Percentiles rank a stretch among this genome's conserved stretches.
Evolutionary conservation across 2,113 vertebrate species (phyloP).

Genomic region (Okapia johnstoni): DNA sequence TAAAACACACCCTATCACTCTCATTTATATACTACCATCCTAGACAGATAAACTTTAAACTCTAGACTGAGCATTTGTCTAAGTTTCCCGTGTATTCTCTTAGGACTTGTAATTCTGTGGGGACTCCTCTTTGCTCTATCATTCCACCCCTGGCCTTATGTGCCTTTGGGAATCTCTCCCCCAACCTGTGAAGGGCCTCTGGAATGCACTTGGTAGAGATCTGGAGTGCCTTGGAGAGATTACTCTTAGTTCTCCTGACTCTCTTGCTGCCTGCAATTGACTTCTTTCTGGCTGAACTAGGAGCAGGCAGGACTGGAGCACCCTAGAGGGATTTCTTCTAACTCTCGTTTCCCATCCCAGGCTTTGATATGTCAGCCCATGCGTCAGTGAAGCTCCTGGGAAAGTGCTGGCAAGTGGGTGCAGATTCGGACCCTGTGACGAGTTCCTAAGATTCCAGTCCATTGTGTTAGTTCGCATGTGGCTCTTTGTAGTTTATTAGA

Average conservation of each 20-base stretch:
- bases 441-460: neutral
- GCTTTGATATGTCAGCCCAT: neutral
- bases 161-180: neutral
- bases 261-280: neutral
- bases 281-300: neutral
- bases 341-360: too few species aligned
- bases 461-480: neutral
- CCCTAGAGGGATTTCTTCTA: neutral
- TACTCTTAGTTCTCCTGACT: neutral
- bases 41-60: neutral
- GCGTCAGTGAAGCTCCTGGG: neutral
- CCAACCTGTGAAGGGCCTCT: neutral
- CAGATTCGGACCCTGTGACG: neutral
- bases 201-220: neutral
- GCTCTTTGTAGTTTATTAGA: neutral
- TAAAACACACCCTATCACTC: neutral
- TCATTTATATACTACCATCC: neutral
- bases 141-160: neutral
- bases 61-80: neutral
- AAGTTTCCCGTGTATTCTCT: neutral
- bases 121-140: neutral
- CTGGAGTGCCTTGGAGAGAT: neutral
- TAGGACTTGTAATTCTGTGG: neutral
- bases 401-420: neutral
- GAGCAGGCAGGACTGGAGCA: neutral